phyloP scores from a whole-genome alignment of 2,113 vertebrate genomes.

The Paradisaea rubra region DNA sequence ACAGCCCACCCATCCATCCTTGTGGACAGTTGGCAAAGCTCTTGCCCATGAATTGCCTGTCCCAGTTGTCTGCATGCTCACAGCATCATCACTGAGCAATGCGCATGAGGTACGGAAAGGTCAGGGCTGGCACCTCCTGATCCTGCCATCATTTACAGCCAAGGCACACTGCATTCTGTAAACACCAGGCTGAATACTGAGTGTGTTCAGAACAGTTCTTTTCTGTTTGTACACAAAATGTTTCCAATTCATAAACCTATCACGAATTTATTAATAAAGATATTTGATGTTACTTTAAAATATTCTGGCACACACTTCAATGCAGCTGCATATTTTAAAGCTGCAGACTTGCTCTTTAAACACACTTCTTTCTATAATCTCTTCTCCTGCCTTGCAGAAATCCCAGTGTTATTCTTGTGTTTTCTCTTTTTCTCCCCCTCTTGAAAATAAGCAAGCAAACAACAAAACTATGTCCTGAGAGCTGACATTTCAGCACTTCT shows the following conservation, averaged over 20 bases:
- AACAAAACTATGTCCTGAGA: background rate
- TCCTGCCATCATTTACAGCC: background rate
- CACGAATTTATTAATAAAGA: slow-evolving; percentile 57
- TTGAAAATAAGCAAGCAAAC: background rate
- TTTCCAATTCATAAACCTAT: slow-evolving; percentile 44
- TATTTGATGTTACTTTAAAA: slow-evolving; percentile 64
- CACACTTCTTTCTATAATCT: background rate
- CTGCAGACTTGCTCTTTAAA: slow-evolving; percentile 45
- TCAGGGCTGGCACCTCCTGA: background rate
- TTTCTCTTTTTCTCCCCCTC: background rate
- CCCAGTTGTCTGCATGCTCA: background rate
- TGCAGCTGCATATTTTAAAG: slow-evolving; percentile 53
- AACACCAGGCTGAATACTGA: slow-evolving; percentile 12
- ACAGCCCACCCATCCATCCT: background rate
- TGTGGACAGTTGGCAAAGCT: background rate
- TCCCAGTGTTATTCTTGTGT: background rate
- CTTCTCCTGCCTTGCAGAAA: background rate
- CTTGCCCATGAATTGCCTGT: background rate
- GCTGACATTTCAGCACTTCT: background rate
- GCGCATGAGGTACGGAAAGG: background rate
- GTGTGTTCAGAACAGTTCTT: background rate
- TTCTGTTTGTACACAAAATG: slow-evolving; percentile 6
- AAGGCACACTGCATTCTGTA: background rate
- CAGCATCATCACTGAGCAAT: background rate
- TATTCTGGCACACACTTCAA: slow-evolving; percentile 64